These are phyloP conservation scores for Balaeniceps rex DNA, from an alignment of 2,113 vertebrate genomes.

Conservation along the genomic window DNA sequence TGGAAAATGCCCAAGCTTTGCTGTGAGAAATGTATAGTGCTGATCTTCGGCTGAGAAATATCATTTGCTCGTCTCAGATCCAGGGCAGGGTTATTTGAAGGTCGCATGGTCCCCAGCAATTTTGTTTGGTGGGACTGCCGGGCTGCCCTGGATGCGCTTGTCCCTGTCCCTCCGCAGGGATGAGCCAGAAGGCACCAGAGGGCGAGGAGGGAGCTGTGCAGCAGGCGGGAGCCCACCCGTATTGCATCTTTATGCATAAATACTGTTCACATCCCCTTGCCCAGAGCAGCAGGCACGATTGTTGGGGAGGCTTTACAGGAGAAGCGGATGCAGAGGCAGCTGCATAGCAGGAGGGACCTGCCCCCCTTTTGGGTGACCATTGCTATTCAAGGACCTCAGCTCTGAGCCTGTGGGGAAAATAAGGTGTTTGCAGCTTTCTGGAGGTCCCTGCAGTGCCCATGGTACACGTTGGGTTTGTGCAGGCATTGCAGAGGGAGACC, in stretches of 20 bases:
- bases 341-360: background rate
- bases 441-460: background rate
- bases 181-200: accelerated
- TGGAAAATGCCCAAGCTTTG: constrained; percentile 35
- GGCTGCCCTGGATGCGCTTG: background rate
- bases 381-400: background rate
- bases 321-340: background rate
- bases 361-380: background rate
- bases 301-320: background rate
- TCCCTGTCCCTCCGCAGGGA: background rate
- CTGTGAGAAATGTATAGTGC: background rate
- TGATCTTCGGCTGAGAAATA: background rate
- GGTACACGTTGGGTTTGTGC: background rate
- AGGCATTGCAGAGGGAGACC: background rate
- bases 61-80: background rate
- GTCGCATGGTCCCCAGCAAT: background rate
- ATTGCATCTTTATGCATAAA: accelerated
- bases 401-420: accelerated
- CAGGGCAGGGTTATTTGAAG: constrained; percentile 31
- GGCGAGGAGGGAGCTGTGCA: background rate
- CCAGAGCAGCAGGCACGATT: background rate
- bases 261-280: background rate
- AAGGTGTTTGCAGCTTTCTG: background rate
- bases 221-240: background rate
- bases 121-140: background rate